Conservation (phyloP, 2,797 vertebrate genomes). For the Otus scops region DNA sequence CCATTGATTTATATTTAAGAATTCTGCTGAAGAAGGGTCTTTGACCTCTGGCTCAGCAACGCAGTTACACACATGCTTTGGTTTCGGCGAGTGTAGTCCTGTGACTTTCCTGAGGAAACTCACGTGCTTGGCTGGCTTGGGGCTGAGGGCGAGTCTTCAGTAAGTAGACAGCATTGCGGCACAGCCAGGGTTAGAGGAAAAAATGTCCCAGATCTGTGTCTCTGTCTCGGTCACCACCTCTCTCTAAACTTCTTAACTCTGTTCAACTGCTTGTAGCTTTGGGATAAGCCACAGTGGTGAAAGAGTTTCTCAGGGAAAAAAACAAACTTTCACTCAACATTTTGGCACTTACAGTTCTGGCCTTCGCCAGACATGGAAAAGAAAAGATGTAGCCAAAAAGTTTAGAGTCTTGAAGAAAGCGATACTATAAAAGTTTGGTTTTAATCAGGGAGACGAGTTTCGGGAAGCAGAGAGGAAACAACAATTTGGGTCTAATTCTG, state of each 20-base stretch:
- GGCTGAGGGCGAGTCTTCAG: background rate
- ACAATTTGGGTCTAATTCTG: constrained; percentile 9
- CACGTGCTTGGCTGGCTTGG: background rate
- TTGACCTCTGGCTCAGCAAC: background rate
- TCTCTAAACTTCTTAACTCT: background rate
- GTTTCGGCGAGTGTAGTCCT: background rate
- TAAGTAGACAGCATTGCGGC: rapidly evolving
- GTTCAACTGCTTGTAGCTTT: background rate
- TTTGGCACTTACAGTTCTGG: constrained; percentile 13
- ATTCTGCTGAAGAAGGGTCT: background rate
- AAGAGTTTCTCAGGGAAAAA: background rate
- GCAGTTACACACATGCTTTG: background rate
- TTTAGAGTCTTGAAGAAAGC: background rate
- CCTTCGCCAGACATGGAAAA: constrained; percentile 24
- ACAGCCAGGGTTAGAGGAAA: background rate
- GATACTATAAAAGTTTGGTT: background rate
- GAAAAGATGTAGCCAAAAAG: constrained; percentile 1
- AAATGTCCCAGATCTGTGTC: background rate
- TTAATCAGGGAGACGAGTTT: constrained; percentile 19
- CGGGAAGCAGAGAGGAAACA: constrained; percentile 23
- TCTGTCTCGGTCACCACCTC: background rate
- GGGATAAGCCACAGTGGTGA: background rate
- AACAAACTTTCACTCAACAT: background rate
- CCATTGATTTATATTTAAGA: background rate
- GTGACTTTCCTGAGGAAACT: constrained; percentile 27